Evolutionary conservation across 2,888 invertebrate species (phyloP), one percentile per base, ranked within the genome.

Genomic region (Argyra leucocephala): DNA sequence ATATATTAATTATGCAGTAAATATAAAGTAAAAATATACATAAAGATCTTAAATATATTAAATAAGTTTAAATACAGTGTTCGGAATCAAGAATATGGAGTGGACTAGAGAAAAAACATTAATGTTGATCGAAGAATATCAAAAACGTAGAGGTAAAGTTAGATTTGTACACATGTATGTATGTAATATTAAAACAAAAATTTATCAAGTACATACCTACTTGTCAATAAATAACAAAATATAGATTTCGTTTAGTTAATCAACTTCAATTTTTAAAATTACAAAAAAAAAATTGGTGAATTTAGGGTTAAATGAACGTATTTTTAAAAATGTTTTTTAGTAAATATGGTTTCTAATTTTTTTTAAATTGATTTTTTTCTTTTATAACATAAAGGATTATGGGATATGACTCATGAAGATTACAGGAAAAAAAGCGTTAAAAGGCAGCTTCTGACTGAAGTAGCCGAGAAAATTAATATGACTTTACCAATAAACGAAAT

Each of bases 341-440:
- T 26, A 26, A 26, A 26, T 26, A 26, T 26, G 4, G 4, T 26
- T 6, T 26, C 9, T 26, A 6, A 26, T 26, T 26, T 26, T n/a
- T 26, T 26, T 26, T 26, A 6, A 26, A 26, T 26, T 26, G 4
- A 6, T n/a, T 7, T 26, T 26, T 26, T 26, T 26, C 7, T 26
- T 26, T 26, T 26, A 26, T 7, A 57, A 57, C 57, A n/a, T 59
- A 3, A 24, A 61, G 67, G 67, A n/a, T 74, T 79, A 22, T 79
- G 78, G 78, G 80, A 79, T 67, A 78, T 79, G 78, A 78, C 79
- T 61, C 77, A 79, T 67, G 80, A 78, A 66, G 80, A 79, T 66
- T 79, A 79, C 69, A 74, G 80, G 61, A 79, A 79, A 66, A 79
- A 79, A 69, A 78, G 78, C 65, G 74, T 78, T 22, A 79, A 80